Base-by-base conservation (phyloP, 1,140 invertebrate genomes). In the Sesamia nonagrioides region DNA sequence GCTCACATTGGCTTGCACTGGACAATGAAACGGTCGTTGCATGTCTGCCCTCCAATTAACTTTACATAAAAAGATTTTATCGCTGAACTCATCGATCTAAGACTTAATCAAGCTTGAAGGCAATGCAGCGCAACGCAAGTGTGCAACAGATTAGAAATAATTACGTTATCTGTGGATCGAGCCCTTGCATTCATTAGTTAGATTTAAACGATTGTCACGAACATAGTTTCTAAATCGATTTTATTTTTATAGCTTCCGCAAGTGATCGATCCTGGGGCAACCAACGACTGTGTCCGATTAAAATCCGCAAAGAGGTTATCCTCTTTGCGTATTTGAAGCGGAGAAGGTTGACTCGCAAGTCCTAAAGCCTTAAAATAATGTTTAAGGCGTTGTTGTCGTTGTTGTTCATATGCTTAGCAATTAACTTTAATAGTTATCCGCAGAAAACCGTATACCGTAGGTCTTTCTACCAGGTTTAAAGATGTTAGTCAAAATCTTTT, bases 21-120 rank as follows among this genome's bases (percentile, higher is more conserved):
- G 48, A 73, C 58, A 60, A 27, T 3, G 27, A 27, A 48, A 56
- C 73, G 73, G 73, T 75, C 58, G 33, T 75, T 75, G 58, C 73
- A 75, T 48, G 63, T 71, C 63, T 71, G 73, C 66, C 72, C 78
- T 80, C 37, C 78, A 71, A 71, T 80, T 76, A 80, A 71, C 72
- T 69, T 73, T 69, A 61, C 42, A 63, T 69, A 50, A 76, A 75
- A 80, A 48, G 73, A 61, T 52, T 75, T 71, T 69, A 80, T 75
- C 78, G 40, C 63, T 37, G 9, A 56, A 4, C 45, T n/a, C 13
- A 74, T 75, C 78, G 78, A 79, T 79, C 60, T 68, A 33, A 79
- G 76, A 75, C 52, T 66, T 56, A 80, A 80, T 80, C 72, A 69
- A 69, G 27, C 21, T 35, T 18, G 27, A 80, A 68, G n/a, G 35